Evolutionary conservation across 2,888 invertebrate species (phyloP).

Genomic region (Caenorhabditis sp.): DNA sequence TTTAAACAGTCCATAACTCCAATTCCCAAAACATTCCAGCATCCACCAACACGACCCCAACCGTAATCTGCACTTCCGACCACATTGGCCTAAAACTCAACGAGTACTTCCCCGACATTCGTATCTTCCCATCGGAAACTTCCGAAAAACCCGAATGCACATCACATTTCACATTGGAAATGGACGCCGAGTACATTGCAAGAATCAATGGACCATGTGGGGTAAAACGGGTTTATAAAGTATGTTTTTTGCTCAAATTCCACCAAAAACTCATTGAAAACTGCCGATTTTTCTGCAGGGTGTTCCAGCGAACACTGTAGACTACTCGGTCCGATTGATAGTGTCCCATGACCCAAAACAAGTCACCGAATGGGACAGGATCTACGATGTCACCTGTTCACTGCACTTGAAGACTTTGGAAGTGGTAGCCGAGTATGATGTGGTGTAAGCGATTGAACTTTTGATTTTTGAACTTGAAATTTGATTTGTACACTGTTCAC

Average conservation of each 20-base stretch:
- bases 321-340: constrained; percentile 63
- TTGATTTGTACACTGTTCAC: no score
- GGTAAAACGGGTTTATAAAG: constrained; percentile 43
- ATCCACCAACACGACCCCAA: constrained; percentile 39
- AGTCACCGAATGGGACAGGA: constrained; percentile 65
- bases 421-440: constrained; percentile 52
- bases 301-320: constrained; percentile 35
- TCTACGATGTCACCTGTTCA: constrained; percentile 69
- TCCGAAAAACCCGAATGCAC: constrained; percentile 30
- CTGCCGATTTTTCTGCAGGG: constrained; percentile 26
- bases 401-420: constrained; percentile 50
- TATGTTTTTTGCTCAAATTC: neutral
- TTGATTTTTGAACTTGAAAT: neutral
- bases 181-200: constrained; percentile 40
- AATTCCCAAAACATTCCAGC: constrained; percentile 19
- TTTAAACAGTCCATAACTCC: no score
- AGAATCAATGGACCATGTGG: constrained; percentile 54
- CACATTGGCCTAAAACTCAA: constrained; percentile 43
- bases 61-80: constrained; percentile 45
- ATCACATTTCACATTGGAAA: constrained; percentile 26
- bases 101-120: constrained; percentile 46
- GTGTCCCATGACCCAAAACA: constrained; percentile 56
- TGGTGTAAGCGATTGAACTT: constrained; percentile 43
- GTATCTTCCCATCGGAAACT: constrained; percentile 34
- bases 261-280: no score